Base-by-base conservation (phyloP, 2,888 invertebrate species). In the Leptopilina syphax region DNA sequence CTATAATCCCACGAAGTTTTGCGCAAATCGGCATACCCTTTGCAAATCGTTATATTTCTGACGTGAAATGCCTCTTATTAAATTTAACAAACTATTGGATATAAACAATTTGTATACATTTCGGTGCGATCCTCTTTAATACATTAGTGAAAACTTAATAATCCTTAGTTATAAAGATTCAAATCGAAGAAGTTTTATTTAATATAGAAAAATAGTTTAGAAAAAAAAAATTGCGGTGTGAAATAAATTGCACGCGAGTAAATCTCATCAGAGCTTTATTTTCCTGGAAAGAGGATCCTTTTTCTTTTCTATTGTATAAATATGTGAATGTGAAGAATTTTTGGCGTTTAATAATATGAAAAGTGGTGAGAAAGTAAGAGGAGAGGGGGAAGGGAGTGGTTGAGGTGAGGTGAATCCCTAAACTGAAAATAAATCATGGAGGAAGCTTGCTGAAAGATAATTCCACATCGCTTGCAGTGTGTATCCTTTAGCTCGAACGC, bases 401-500 rank as follows among this genome's bases (percentile, higher is more conserved):
- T 34, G 34, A 34, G 34, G 34, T 34, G 34, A 34, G 18, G 67
- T 18, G 47, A 67, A 47, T 27, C 47, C 24, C 13, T 70, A 50
- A 70, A 70, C 70, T 27, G 50, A 70, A 70, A 54, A 70, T 54
- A 27, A 70, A 70, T 70, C 27, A 70, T 70, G 70, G 70, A 50
- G 44, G 67, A 47, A 47, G 24, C 18, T 47, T 54, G 57, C n/a
- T n/a, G 73, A 57, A 57, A 57, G 34, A 73, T 57, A 57, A 54
- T 73, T 73, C 57, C 50, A 34, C 57, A 57, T 73, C 54, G 73
- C 57, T 73, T 57, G 47, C 47, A 67, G 67, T 67, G 67, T 67
- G 67, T 67, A 67, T 67, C 67, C 67, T 67, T 67, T 73, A 54
- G 27, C 68, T 57, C 54, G 73, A 57, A 63, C 63, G 63, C 63